Evolutionary conservation across 2,797 vertebrate species (phyloP).

Genomic region (Mormyrus proboscirostris): DNA sequence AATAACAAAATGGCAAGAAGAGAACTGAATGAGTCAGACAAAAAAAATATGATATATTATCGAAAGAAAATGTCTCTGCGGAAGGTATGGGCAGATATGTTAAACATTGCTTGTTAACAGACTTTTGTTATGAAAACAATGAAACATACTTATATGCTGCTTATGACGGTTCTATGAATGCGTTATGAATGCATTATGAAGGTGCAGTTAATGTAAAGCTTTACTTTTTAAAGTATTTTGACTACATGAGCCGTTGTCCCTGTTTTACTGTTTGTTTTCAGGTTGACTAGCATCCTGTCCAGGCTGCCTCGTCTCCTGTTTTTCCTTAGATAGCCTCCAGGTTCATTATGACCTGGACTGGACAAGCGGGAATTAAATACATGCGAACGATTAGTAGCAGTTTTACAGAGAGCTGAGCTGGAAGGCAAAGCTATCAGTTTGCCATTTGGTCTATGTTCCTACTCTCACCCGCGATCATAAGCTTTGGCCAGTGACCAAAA

Average conservation of each 20-base stretch:
- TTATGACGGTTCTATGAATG: background rate
- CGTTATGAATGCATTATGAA: background rate
- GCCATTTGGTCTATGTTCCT: background rate
- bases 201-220: background rate
- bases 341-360: background rate
- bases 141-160: background rate
- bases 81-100: background rate
- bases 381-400: background rate
- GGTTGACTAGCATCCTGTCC: background rate
- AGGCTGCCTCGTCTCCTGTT: background rate
- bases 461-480: background rate
- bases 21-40: background rate
- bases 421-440: background rate
- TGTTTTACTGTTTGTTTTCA: background rate
- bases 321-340: background rate
- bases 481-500: background rate
- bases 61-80: background rate
- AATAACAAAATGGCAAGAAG: background rate
- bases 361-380: background rate
- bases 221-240: background rate
- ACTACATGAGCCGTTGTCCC: background rate
- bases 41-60: background rate
- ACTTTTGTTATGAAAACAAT: background rate
- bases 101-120: background rate
- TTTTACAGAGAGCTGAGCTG: background rate